phyloP scores from a whole-genome alignment of 2,888 invertebrate species.

The Eulithis prunata region DNA sequence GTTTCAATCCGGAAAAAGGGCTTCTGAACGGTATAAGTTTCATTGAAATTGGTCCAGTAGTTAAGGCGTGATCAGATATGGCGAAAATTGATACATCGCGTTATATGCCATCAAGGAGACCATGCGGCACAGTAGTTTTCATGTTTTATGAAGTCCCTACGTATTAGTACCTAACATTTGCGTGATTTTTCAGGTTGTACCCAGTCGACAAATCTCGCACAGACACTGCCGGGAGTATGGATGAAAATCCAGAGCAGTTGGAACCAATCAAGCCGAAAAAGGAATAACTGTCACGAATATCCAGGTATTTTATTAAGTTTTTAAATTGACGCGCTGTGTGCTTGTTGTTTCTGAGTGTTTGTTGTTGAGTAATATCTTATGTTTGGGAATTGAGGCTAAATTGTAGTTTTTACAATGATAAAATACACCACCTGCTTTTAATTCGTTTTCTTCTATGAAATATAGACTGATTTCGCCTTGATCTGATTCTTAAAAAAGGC shows the following conservation, averaged over 20 bases:
- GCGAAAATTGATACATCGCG: too few relatives aligned
- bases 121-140: too few relatives aligned
- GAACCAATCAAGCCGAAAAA: conserved; percentile 64
- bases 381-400: conserved; percentile 15
- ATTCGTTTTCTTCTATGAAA: neutral
- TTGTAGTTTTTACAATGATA: conserved; percentile 6
- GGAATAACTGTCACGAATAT: conserved; percentile 51
- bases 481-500: neutral
- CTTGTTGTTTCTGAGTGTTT: neutral
- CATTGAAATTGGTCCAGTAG: too few relatives aligned
- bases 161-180: neutral
- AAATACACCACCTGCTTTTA: neutral
- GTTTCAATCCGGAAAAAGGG: too few relatives aligned
- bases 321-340: neutral
- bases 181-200: conserved; percentile 88
- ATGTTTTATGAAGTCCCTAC: too few relatives aligned
- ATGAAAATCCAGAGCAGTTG: conserved; percentile 71
- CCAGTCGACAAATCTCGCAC: conserved; percentile 95
- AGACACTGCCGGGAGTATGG: conserved; percentile 87
- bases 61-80: too few relatives aligned
- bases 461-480: conserved; percentile 14
- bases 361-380: neutral
- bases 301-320: conserved; percentile 13
- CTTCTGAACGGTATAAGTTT: too few relatives aligned
- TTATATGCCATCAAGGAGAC: too few relatives aligned